Base-by-base conservation (phyloP, 2,113 vertebrate species). In the Alectura lathami region DNA sequence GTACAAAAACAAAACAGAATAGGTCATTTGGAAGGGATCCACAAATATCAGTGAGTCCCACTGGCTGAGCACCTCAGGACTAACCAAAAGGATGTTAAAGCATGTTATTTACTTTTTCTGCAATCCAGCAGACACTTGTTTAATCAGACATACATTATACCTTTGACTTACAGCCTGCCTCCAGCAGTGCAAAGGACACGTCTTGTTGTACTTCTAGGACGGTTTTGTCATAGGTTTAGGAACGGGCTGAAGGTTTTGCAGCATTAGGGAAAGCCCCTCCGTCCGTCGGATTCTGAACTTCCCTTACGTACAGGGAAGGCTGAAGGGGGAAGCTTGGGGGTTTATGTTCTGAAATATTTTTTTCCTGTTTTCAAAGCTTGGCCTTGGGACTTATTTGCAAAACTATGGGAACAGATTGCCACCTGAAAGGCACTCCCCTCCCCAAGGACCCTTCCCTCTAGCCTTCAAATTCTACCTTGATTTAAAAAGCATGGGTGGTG, bases 251-350 rank as follows among this genome's bases (percentile, higher is more conserved):
- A 56, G 43, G 26, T 69, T 84, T 86, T 36, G 40, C 64, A 38
- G 3, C 8, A 17, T 9, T 40, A 12, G 11, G 45, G 30, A 56
- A 62, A 77, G 54, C 21, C 18, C 6, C 8, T 77, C 23, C 12
- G 6, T 32, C 0, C 10, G 6, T 34, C 0, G 0, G 27, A n/a
- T 83, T 63, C 79, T 47, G n/a, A 36, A 72, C 29, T 80, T 68
- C 8, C 27, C 11, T 13, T 43, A 15, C 68, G 26, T 38, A 42
- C 42, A 64, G 45, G 40, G 16, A 34, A 57, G 38, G 56, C 17
- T 29, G 34, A 42, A 38, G 13, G 5, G 10, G 34, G n/a, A 50
- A 59, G n/a, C 54, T 63, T 22, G 22, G 47, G 30, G 29, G 17
- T 45, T 43, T 48, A n/a, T 15, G 3, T n/a, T 27, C 40, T 5